These are phyloP conservation scores for Atethmia centrago DNA, from an alignment of 2,888 invertebrate genomes.

Conservation along the genomic window DNA sequence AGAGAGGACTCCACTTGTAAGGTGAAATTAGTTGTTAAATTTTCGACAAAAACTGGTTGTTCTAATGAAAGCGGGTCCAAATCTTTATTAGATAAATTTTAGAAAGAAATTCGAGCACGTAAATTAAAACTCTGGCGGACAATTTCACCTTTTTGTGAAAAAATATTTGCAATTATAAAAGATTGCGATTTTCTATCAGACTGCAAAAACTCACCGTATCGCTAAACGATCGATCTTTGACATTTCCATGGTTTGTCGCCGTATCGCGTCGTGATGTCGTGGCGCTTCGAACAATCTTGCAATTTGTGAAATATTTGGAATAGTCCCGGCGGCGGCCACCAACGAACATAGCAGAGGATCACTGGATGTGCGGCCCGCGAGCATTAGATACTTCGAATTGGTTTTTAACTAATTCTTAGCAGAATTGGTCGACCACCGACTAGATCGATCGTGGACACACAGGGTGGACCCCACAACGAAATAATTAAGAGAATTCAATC, in stretches of 20 bases:
- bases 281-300: conserved; percentile 81
- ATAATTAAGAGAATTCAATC: conserved; percentile 35
- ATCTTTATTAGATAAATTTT: conserved; percentile 30
- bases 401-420: conserved; percentile 58
- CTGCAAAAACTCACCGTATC: conserved; percentile 54
- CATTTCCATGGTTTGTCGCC: conserved; percentile 70
- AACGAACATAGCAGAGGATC: conserved; percentile 73
- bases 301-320: conserved; percentile 89
- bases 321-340: conserved; percentile 84
- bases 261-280: conserved; percentile 78
- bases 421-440: conserved; percentile 54
- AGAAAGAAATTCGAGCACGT: background rate
- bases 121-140: conserved; percentile 18
- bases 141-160: conserved; percentile 7
- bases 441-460: conserved; percentile 34
- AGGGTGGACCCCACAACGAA: conserved; percentile 46
- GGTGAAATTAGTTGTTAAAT: conserved; percentile 54
- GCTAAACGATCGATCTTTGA: conserved; percentile 66
- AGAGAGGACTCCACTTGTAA: conserved; percentile 50
- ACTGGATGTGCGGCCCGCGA: conserved; percentile 68
- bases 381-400: conserved; percentile 63
- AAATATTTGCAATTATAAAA: conserved; percentile 12
- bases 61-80: conserved; percentile 33
- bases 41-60: conserved; percentile 41
- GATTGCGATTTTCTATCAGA: conserved; percentile 20